phyloP scores from a whole-genome alignment of 1,140 invertebrate species.

The Drosophila arizonae region DNA sequence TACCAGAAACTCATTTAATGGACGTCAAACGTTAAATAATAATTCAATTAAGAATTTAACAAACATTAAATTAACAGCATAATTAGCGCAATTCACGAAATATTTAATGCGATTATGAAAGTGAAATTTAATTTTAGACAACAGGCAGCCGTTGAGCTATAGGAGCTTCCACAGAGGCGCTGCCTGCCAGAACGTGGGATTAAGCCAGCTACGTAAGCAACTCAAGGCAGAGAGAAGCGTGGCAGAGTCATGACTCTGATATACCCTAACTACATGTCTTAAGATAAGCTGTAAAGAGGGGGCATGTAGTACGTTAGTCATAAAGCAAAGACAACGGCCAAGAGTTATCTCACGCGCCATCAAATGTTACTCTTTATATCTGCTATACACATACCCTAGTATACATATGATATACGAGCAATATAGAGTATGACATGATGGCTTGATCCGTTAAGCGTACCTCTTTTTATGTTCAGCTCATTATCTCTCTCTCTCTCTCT shows the following conservation, averaged over 20 bases:
- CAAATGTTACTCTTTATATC: not conserved
- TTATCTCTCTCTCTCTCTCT: too few relatives aligned
- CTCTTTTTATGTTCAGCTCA: too few relatives aligned
- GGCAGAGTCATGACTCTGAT: not conserved
- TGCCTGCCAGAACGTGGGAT: slow-evolving; percentile 10
- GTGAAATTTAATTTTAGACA: slow-evolving; percentile 61
- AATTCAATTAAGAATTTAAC: slow-evolving; percentile 72
- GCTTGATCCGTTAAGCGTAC: too few relatives aligned
- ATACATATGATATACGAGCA: too few relatives aligned
- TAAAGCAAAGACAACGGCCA: too few relatives aligned
- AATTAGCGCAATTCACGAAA: slow-evolving; percentile 72
- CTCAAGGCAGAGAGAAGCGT: not conserved
- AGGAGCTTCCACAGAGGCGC: not conserved
- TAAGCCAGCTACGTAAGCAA: slow-evolving; percentile 1
- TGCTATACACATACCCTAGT: not conserved
- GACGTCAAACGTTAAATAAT: slow-evolving; percentile 47
- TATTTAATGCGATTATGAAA: slow-evolving; percentile 66
- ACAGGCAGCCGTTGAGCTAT: not conserved
- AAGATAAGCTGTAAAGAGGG: too few relatives aligned
- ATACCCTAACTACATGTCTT: too few relatives aligned
- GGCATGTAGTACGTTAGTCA: too few relatives aligned
- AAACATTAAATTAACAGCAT: slow-evolving; percentile 71
- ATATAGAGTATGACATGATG: too few relatives aligned
- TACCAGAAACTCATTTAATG: slow-evolving; percentile 42
- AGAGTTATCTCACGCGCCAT: too few relatives aligned